A percentile compares a stretch with the other conserved stretches of the same genome.
These are phyloP conservation scores for Anolis sagrei DNA, from an alignment of 2,113 vertebrate species.

Conservation along the genomic window DNA sequence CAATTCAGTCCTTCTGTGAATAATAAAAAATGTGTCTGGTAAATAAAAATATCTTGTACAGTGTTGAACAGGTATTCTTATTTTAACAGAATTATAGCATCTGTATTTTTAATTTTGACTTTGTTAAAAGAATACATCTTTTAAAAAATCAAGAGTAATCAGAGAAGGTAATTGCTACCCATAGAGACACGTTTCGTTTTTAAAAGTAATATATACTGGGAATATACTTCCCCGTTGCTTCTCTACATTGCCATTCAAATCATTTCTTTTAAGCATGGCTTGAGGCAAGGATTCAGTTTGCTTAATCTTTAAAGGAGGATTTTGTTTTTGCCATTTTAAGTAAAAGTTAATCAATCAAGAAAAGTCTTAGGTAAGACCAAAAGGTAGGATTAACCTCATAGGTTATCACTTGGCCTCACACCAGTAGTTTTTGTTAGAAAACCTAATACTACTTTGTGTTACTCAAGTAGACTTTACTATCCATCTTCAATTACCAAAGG, in stretches of 20 bases:
- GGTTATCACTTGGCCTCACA: not conserved
- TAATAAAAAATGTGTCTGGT: not conserved
- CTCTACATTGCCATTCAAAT: conserved; percentile 9
- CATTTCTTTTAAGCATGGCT: not conserved
- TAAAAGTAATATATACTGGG: not conserved
- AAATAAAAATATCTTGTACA: conserved; percentile 3
- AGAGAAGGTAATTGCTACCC: not conserved
- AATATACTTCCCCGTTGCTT: not conserved
- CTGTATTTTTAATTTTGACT: not conserved
- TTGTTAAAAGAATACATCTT: not conserved
- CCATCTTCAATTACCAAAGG: not conserved
- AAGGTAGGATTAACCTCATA: not conserved
- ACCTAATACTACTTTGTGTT: not conserved
- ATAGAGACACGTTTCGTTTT: not conserved
- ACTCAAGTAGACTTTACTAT: not conserved
- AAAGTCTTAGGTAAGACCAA: not conserved
- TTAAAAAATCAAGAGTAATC: not conserved
- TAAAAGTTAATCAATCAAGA: not conserved
- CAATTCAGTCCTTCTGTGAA: not conserved
- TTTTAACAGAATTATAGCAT: not conserved
- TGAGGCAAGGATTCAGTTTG: not conserved
- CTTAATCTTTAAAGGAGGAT: not conserved
- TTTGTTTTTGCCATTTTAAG: not conserved
- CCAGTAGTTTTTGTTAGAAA: not conserved
- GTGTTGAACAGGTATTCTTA: not conserved